Evolutionary conservation across 2,888 invertebrate genomes (phyloP).

Genomic region (Tribolium freemani): DNA sequence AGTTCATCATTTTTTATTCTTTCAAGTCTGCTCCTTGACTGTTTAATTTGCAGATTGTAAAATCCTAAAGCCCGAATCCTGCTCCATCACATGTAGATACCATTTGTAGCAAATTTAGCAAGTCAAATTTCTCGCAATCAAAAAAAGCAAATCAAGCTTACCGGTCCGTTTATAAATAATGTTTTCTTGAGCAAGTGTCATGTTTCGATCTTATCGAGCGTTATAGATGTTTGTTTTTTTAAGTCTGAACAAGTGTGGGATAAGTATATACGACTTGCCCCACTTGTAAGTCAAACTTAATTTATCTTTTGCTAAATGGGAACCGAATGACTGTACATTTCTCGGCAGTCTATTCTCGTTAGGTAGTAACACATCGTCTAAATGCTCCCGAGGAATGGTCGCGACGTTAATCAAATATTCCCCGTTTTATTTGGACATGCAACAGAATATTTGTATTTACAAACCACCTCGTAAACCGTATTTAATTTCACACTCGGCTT

Average conservation of each 20-base stretch:
- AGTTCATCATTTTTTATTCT: too few relatives aligned
- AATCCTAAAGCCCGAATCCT: too few relatives aligned
- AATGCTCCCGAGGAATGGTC: slow-evolving; percentile 9
- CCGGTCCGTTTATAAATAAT: slow-evolving; percentile 11
- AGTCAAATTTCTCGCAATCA: slow-evolving; percentile 3
- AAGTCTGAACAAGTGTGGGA: background rate
- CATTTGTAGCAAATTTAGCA: background rate
- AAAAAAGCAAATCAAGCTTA: background rate
- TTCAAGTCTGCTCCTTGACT: too few relatives aligned
- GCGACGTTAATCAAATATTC: slow-evolving; percentile 11
- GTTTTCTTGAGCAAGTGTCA: slow-evolving; percentile 18
- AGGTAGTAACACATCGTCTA: background rate
- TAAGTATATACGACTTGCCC: slow-evolving; percentile 9
- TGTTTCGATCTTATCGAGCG: slow-evolving; percentile 17
- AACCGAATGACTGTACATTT: slow-evolving; percentile 13
- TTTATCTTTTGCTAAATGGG: slow-evolving; percentile 13
- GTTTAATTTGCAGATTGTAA: too few relatives aligned
- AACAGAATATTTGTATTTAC: slow-evolving; percentile 8
- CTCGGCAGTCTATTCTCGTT: slow-evolving; percentile 12
- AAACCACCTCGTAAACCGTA: slow-evolving; percentile 22
- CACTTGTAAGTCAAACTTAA: slow-evolving; percentile 14
- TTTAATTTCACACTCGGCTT: slow-evolving; percentile 26
- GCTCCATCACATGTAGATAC: too few relatives aligned
- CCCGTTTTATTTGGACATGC: slow-evolving; percentile 4
- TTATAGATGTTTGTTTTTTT: slow-evolving; percentile 5